Base-by-base conservation (phyloP, 2,797 vertebrate genomes). In the Fundulus diaphanus region DNA sequence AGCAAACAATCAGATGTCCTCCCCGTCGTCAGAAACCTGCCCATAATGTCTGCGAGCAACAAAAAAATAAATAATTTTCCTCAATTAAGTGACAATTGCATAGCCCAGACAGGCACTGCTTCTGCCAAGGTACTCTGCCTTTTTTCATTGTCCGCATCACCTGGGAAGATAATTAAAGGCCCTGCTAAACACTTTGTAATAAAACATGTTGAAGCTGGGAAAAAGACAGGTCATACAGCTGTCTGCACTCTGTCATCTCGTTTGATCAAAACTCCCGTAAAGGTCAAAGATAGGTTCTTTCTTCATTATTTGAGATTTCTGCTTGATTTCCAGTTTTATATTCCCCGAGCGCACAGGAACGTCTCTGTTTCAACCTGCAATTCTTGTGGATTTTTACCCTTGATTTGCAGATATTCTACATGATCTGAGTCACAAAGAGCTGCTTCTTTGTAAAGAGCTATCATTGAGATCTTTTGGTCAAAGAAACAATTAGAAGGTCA, bases 101-200 rank as follows among this genome's bases (percentile, higher is more conserved):
- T 13, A 57, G 68, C 33, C 51, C 80, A 65, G 42, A 27, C 63
- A 33, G 76, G 15, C 56, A 79, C 16, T 6, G 22, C 61, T 40
- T n/a, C 22, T 65, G 35, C 35, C 61, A 63, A 29, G 20, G 44
- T 9, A 0, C 7, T 73, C 15, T 48, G n/a, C 5, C 35, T 8
- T 18, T 61, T 54, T 35, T 35, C 35, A 72, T 52, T 68, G 27
- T 70, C 70, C 33, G 72, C 52, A 72, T 48, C 5, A 5, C 56
- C 22, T 9, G 61, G 69, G 42, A 70, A 33, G 51, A 70, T 82
- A 82, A 90, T 86, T 84, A 76, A 44, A 85, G 77, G 37, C 2
- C 2, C 29, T 7, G 68, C 20, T 51, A 79, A 52, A 42, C 27
- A 68, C 75, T 51, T 5, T 7, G 3, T 2, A 46, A 48, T 68